phyloP scores from a whole-genome alignment of 2,797 vertebrate genomes.

The Schizopygopsis malacanthus region DNA sequence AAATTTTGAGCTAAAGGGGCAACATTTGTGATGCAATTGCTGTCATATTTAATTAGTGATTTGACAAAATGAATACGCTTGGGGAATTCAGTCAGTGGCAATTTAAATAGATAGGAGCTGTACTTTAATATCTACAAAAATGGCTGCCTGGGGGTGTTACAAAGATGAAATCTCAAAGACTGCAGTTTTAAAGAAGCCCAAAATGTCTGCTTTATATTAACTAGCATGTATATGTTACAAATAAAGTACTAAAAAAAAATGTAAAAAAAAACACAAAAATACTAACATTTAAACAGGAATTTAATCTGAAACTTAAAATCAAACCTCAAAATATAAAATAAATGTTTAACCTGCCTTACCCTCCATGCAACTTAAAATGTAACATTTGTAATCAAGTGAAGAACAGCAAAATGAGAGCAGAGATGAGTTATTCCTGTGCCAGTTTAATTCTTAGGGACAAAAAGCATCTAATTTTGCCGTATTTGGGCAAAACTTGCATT shows the following conservation, averaged over 20 bases:
- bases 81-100: neutral
- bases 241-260: too few species aligned
- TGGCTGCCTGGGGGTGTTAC: neutral
- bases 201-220: neutral
- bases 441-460: neutral
- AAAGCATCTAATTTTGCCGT: neutral
- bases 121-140: neutral
- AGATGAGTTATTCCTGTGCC: neutral
- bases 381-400: neutral
- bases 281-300: neutral
- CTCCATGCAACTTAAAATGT: neutral
- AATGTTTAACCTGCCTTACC: neutral
- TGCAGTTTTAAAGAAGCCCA: neutral
- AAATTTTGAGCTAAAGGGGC: neutral
- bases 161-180: neutral
- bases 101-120: neutral
- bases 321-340: neutral
- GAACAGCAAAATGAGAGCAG: neutral
- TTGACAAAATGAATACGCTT: neutral
- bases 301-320: neutral
- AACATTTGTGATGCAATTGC: neutral
- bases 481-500: neutral
- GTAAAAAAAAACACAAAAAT: neutral
- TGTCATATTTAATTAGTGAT: neutral
- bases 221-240: neutral